Evolutionary conservation across 1,140 invertebrate species (phyloP), one percentile per base, ranked within the genome.

Genomic region (Chionoecetes opilio): DNA sequence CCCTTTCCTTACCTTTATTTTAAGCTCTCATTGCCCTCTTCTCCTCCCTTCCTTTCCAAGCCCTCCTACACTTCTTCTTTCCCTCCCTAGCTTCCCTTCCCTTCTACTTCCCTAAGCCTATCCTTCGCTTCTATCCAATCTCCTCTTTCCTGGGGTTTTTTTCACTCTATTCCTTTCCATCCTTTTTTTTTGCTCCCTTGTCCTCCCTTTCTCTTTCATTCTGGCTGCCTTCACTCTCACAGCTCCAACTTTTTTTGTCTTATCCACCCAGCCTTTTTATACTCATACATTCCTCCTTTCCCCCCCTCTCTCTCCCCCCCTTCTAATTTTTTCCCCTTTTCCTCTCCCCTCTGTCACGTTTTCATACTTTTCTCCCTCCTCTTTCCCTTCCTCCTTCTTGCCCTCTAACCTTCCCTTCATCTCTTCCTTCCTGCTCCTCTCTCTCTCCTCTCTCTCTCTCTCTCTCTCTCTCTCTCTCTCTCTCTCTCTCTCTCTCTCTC

Each of bases 361-460:
- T n/a, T n/a, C n/a, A n/a, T n/a, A n/a, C n/a, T n/a, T n/a, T n/a
- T n/a, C n/a, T 32, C 5, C 0, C 37, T 34, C 3, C 53, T 75
- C 34, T 32, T 63, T 29, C 32, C 34, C 41, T n/a, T 63, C 63
- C 29, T 34, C 34, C n/a, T 63, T 29, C 41, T 91, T 29, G 8
- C 21, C 26, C 32, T 32, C 31, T 63, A 17, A 26, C 87, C 29
- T 31, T 26, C 26, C n/a, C 31, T 82, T 82, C 37, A 5, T 37
- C 63, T 92, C 75, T 3, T 41, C 34, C 75, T 37, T 41, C 84
- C 26, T 84, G 31, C 34, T 37, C 63, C 37, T 35, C 34, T 31
- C 3, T 11, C 8, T 75, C 31, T 31, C 29, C 41, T 82, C 32
- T 92, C 75, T 84, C 91, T 92, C 34, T 82, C 6, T 92, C 91